Evolutionary conservation across 37 sponge, comb jelly and placozoan genomes (phyloP).

Genomic region (Spongilla lacustris): DNA sequence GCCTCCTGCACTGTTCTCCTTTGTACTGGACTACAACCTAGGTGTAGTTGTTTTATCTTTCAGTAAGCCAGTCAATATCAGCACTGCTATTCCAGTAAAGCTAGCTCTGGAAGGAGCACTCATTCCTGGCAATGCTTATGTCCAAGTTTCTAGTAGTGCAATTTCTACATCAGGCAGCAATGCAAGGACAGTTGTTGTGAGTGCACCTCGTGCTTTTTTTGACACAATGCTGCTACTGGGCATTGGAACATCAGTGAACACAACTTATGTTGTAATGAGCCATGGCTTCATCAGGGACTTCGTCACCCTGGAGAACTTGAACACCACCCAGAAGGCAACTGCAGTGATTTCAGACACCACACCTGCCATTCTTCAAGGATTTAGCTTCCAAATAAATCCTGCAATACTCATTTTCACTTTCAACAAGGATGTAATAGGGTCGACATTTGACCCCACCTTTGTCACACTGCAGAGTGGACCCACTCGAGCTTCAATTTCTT

Average conservation of each 20-base stretch:
- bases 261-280: constrained; percentile 68
- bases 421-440: constrained; percentile 65
- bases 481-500: constrained; percentile 16
- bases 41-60: constrained; percentile 65
- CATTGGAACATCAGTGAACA: constrained; percentile 43
- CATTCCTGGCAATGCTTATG: neutral
- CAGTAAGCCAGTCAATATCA: constrained; percentile 70
- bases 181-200: neutral
- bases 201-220: neutral
- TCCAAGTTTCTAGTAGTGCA: neutral
- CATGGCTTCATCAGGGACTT: constrained; percentile 62
- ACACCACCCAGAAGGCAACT: constrained; percentile 15
- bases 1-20: constrained; percentile 59
- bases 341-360: constrained; percentile 49
- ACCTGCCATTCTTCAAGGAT: constrained; percentile 56
- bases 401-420: constrained; percentile 74
- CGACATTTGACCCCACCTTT: constrained; percentile 72
- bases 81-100: constrained; percentile 14
- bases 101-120: neutral
- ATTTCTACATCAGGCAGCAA: neutral
- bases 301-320: constrained; percentile 33
- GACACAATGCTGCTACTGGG: constrained; percentile 43
- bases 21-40: constrained; percentile 62
- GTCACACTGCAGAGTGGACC: constrained; percentile 69
- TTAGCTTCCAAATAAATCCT: constrained; percentile 71